These are phyloP conservation scores for Agonopterix subpropinquella DNA, from an alignment of 2,888 invertebrate species.

Conservation along the genomic window DNA sequence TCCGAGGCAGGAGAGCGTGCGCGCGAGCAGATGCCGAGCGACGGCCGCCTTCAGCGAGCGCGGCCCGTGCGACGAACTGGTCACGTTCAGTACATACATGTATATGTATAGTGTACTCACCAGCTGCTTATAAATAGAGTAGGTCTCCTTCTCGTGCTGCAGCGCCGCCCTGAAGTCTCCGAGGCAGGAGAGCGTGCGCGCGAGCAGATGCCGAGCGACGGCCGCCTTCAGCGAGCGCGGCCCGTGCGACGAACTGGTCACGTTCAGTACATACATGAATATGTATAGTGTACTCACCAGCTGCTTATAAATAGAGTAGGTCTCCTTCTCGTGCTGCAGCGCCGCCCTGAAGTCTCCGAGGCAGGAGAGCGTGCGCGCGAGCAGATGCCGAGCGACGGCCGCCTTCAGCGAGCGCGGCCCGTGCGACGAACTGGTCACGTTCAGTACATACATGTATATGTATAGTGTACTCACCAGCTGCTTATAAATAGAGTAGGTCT, in stretches of 20 bases:
- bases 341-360: conserved; percentile 98
- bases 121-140: conserved; percentile 95
- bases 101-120: conserved; percentile 51
- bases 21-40: conserved; percentile 95
- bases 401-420: conserved; percentile 95
- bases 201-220: conserved; percentile 95
- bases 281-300: conserved; percentile 72
- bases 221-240: conserved; percentile 95
- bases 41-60: conserved; percentile 97
- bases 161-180: conserved; percentile 98
- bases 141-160: conserved; percentile 98
- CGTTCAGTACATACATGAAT: conserved; percentile 60
- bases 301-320: conserved; percentile 96
- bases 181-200: conserved; percentile 97
- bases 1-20: conserved; percentile 98
- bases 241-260: conserved; percentile 93
- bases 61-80: conserved; percentile 90
- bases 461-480: conserved; percentile 79
- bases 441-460: too few relatives aligned
- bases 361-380: conserved; percentile 97
- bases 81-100: conserved; percentile 77
- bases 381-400: conserved; percentile 95
- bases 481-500: conserved; percentile 98
- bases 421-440: conserved; percentile 73
- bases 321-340: conserved; percentile 97